A percentile compares a stretch with the other conserved stretches of the same genome.
These are phyloP conservation scores for Parthenolecanium corni DNA, from an alignment of 2,888 invertebrate genomes.

Conservation along the genomic window DNA sequence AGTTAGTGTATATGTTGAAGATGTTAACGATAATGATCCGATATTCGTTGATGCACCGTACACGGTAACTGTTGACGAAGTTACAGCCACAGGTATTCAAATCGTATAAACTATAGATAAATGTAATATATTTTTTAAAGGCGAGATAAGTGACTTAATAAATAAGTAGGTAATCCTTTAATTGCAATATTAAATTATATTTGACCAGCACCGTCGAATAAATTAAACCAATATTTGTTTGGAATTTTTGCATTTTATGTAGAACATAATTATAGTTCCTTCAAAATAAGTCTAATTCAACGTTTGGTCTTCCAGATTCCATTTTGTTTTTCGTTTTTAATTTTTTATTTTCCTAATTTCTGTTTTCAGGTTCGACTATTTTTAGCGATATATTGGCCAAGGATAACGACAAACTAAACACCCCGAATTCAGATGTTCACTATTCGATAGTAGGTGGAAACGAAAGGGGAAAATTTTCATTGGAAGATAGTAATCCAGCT, in stretches of 20 bases:
- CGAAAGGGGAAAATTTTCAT: constrained; percentile 58
- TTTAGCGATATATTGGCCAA: constrained; percentile 69
- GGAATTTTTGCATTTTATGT: too few relatives aligned
- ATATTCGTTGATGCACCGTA: constrained; percentile 68
- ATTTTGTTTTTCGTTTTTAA: too few relatives aligned
- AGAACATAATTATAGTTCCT: too few relatives aligned
- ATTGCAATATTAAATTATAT: too few relatives aligned
- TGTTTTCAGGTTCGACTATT: constrained; percentile 56
- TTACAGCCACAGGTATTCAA: constrained; percentile 58
- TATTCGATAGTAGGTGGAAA: constrained; percentile 64
- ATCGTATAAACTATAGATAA: too few relatives aligned
- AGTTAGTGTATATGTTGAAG: constrained; percentile 78
- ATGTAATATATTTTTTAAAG: neutral
- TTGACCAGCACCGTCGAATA: constrained; percentile 5
- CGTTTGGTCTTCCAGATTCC: too few relatives aligned
- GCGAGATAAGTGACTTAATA: neutral
- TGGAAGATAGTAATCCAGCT: constrained; percentile 70
- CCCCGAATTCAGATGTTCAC: constrained; percentile 74
- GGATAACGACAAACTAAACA: constrained; percentile 77
- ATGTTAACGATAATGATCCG: constrained; percentile 74
- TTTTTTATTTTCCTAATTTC: neutral
- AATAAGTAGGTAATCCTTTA: too few relatives aligned
- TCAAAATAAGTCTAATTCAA: too few relatives aligned
- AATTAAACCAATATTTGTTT: constrained; percentile 2
- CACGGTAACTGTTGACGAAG: constrained; percentile 63